Evolutionary conservation across 2,797 vertebrate species (phyloP), one percentile per base, ranked within the genome.

Genomic region (Falco naumanni): DNA sequence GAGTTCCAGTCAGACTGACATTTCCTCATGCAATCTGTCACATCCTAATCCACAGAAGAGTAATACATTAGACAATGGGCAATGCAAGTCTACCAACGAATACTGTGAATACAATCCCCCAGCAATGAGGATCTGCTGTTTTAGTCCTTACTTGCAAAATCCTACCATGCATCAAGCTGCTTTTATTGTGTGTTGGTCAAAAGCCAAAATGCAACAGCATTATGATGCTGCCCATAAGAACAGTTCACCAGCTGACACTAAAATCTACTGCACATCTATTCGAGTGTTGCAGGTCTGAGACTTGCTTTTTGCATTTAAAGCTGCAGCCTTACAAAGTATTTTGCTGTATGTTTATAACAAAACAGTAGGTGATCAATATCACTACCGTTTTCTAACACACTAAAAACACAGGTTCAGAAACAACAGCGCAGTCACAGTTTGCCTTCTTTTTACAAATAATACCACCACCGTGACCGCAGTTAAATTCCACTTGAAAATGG

Each of bases 11-110:
- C 85, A 93, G 69, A 56, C 50, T 71, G 91, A 63, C 90, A 84
- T 61, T 79, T 91, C 90, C 85, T 59, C 79, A 25, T 29, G 51
- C 87, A 93, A 80, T 66, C 90, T 96, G 93, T 90, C 80, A 78
- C 93, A 34, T 93, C 69, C 87, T 96, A 93, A 95, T 94, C 96
- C 71, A 95, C 18, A 13, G 65, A 65, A 82, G 60, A 87, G 87
- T 93, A 80, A 54, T 11, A 84, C 4, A 24, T 29, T 72, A 92
- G 92, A 26, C 85, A 96, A 79, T 6, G 2, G 61, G 81, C 85
- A 90, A 82, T 4, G 5, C 61, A 31, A 75, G 78, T 6, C 93
- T 71, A 25, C 82, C 86, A 88, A 89, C 43, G 68, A 78, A 94
- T 33, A 78, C 25, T 45, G 74, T 2, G 47, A 81, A 80, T 48